Conservation (phyloP, 2,113 vertebrate species). For the Ictalurus furcatus region DNA sequence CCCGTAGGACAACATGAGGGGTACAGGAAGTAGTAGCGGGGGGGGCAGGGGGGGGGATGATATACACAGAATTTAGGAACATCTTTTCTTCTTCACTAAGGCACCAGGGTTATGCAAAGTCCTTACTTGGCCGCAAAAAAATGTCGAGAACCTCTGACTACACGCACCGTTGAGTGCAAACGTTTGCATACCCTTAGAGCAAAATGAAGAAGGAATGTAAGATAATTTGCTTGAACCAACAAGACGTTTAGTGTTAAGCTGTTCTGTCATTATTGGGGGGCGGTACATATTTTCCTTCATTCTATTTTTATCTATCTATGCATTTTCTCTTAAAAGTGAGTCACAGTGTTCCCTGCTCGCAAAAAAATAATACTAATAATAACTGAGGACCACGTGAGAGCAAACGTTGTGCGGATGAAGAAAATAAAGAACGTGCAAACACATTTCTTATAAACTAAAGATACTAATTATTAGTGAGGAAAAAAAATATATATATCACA, state of each 20-base stretch:
- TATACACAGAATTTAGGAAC: background rate
- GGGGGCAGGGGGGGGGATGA: accelerated
- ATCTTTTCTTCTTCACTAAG: background rate
- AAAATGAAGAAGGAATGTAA: background rate
- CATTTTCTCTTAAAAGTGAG: too few relatives aligned
- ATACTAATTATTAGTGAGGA: too few relatives aligned
- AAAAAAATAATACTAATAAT: too few relatives aligned
- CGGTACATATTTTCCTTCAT: too few relatives aligned
- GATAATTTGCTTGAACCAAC: background rate
- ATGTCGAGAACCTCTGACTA: background rate
- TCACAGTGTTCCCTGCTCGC: too few relatives aligned
- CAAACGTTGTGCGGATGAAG: too few relatives aligned
- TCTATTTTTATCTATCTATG: too few relatives aligned
- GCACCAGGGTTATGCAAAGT: background rate
- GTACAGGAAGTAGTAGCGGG: background rate
- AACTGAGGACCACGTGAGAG: too few relatives aligned
- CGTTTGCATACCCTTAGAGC: background rate
- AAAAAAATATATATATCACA: background rate
- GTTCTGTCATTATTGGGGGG: too few relatives aligned
- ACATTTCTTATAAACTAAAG: too few relatives aligned
- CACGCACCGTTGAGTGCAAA: background rate
- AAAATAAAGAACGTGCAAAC: too few relatives aligned
- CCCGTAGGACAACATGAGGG: background rate
- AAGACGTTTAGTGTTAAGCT: background rate
- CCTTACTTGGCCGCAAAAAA: background rate